These are phyloP conservation scores for Archilochus colubris DNA, from an alignment of 2,113 vertebrate species.

Conservation along the genomic window DNA sequence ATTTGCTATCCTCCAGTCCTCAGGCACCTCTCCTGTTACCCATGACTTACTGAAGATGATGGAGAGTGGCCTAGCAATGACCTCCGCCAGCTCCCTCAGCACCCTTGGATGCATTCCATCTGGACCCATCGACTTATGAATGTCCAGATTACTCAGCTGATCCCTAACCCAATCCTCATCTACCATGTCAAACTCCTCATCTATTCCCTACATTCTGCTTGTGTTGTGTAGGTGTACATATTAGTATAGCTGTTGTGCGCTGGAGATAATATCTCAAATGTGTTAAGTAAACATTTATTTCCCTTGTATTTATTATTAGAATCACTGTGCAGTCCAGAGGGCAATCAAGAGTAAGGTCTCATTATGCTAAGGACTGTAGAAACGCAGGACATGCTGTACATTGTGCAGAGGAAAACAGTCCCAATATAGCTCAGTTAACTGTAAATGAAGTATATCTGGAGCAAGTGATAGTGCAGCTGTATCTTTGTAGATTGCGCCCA, in stretches of 20 bases:
- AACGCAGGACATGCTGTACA: neutral
- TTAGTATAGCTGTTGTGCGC: neutral
- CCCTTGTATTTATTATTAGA: neutral
- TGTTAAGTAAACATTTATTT: constrained; percentile 11
- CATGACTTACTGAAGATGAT: too few species aligned
- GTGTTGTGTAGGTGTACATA: neutral
- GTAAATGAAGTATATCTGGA: neutral
- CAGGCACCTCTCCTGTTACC: too few species aligned
- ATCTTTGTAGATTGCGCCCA: neutral
- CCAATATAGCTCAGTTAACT: neutral
- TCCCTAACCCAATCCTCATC: too few species aligned
- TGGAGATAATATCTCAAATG: neutral
- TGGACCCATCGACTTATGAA: too few species aligned
- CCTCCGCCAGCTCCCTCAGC: too few species aligned
- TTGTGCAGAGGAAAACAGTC: neutral
- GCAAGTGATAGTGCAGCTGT: neutral
- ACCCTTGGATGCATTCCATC: too few species aligned
- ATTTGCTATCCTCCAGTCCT: too few species aligned
- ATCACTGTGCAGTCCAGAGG: neutral
- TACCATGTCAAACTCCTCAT: too few species aligned
- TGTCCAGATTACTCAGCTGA: too few species aligned
- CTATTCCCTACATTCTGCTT: neutral
- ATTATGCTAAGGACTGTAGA: neutral
- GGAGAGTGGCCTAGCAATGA: too few species aligned
- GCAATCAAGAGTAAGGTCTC: neutral